phyloP scores from a whole-genome alignment of 2,113 vertebrate genomes.

The Oreochromis aureus region DNA sequence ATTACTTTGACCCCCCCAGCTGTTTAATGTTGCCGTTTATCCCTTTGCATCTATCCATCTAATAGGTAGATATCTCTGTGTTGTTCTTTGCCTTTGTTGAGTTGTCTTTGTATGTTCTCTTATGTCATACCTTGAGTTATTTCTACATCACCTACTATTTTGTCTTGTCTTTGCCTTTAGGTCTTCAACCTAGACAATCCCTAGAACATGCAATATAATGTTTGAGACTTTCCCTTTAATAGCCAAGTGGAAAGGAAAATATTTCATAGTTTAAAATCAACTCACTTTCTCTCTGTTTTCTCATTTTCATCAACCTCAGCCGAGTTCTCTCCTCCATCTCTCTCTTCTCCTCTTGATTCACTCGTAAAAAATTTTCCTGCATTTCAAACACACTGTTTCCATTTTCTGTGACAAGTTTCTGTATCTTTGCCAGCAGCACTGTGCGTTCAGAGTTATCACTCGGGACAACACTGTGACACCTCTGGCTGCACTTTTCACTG shows the following conservation, averaged over 20 bases:
- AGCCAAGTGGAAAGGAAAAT: background rate
- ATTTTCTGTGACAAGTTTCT: constrained; percentile 24
- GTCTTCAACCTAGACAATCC: background rate
- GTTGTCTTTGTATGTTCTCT: background rate
- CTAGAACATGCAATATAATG: background rate
- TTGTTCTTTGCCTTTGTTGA: background rate
- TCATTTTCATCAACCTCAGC: constrained; percentile 40
- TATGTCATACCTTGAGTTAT: background rate
- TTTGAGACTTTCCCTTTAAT: background rate
- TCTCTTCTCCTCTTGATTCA: constrained; percentile 14
- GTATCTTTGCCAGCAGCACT: constrained; percentile 52
- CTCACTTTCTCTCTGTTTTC: constrained; percentile 49
- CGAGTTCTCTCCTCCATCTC: constrained; percentile 33
- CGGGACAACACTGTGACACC: constrained; percentile 34
- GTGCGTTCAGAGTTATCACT: background rate
- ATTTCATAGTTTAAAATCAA: background rate
- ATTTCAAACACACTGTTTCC: constrained; percentile 43
- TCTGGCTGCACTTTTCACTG: constrained; percentile 37
- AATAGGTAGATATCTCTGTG: background rate
- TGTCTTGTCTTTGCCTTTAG: background rate
- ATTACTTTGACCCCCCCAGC: background rate
- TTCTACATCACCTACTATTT: background rate
- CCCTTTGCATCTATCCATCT: too few relatives aligned
- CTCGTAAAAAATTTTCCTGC: background rate
- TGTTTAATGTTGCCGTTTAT: background rate